Evolutionary conservation across 1,140 invertebrate species (phyloP), one percentile per base, ranked within the genome.

Genomic region (Neodiprion virginianus): DNA sequence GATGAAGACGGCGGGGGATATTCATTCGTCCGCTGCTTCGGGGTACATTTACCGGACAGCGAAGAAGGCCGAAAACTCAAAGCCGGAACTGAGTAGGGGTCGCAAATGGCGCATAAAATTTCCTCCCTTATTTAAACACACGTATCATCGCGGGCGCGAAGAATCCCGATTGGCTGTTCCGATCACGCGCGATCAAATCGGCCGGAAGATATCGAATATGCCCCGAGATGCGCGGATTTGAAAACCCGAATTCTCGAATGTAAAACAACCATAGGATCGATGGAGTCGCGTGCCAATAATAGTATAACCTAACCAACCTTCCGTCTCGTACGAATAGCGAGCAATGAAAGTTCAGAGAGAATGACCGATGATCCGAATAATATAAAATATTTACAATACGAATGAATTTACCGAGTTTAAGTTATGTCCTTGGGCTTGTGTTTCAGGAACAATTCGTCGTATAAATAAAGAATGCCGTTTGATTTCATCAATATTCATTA

Each of bases 161-260:
- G 53, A 61, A 61, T 61, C n/a, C 53, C n/a, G 53, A 61, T 61
- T 61, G 53, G 53, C n/a, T 61, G 53, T 14, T 61, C n/a, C 53
- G 53, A 61, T 61, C 53, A 61, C 53, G 53, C n/a, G 53, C n/a
- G 53, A 40, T 61, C 53, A 61, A 61, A 17, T 61, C 53, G n/a
- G n/a, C 53, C 53, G 53, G 53, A 61, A 61, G 53, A 61, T 61
- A 61, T 61, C 53, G 53, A 61, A 61, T 61, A 61, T 17, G 53
- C 11, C 53, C 11, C 11, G n/a, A 40, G 28, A 40, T 40, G 28
- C 5, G 28, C 28, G 28, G 28, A 40, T 40, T 40, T 40, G 2
- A 5, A 40, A 40, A 40, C 28, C 28, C 28, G 28, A 40, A 40
- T 40, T 40, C 28, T 40, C 28, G 2, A 40, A 40, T 40, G 28